Percentiles rank a stretch among this genome's conserved stretches.
These are phyloP conservation scores for Centruroides vittatus DNA, from an alignment of 1,140 invertebrate genomes.

Conservation along the genomic window DNA sequence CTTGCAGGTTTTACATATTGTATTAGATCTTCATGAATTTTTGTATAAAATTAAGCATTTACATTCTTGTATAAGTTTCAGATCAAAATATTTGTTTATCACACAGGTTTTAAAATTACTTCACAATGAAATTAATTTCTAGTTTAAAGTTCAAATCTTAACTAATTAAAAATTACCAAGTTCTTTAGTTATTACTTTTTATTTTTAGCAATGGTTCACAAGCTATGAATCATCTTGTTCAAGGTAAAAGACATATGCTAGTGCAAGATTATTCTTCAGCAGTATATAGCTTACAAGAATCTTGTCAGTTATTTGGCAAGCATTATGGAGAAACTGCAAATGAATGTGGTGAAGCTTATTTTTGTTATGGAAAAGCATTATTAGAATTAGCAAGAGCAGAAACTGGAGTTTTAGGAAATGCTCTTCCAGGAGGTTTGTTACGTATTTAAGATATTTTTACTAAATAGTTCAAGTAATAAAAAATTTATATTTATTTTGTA, in stretches of 20 bases:
- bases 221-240: slow-evolving; percentile 39
- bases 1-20: too few species aligned
- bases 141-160: too few species aligned
- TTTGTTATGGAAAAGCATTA: slow-evolving; percentile 60
- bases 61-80: too few species aligned
- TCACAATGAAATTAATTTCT: too few species aligned
- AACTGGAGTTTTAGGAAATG: slow-evolving; percentile 57
- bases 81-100: too few species aligned
- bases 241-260: slow-evolving; percentile 58
- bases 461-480: too few species aligned
- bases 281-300: slow-evolving; percentile 55
- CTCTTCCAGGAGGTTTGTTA: slow-evolving; percentile 26
- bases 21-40: too few species aligned
- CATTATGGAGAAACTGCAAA: slow-evolving; percentile 57
- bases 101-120: too few species aligned
- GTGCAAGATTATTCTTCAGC: slow-evolving; percentile 63
- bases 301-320: slow-evolving; percentile 50
- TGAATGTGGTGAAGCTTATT: slow-evolving; percentile 69
- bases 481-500: too few species aligned
- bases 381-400: slow-evolving; percentile 66
- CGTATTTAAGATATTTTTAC: too few species aligned
- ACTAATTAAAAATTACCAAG: too few species aligned
- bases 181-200: background rate
- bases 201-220: slow-evolving; percentile 8
- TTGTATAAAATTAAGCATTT: too few species aligned